Evolutionary conservation across 2,888 invertebrate species (phyloP).

Genomic region (Sicus ferrugineus): DNA sequence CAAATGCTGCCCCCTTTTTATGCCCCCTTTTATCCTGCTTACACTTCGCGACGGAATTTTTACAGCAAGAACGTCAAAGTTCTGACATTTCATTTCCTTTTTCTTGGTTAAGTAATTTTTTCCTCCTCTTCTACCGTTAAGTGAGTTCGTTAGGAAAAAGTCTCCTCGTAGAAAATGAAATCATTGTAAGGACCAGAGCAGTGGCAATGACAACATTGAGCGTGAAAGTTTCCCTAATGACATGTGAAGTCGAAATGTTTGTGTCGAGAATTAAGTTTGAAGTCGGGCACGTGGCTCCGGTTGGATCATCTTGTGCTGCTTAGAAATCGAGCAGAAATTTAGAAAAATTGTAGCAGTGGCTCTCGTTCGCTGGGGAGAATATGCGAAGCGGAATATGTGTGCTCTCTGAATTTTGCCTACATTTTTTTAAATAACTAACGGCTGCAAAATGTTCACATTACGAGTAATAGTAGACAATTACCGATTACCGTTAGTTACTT

Average conservation of each 20-base stretch:
- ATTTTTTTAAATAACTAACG: background rate
- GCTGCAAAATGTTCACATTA: background rate
- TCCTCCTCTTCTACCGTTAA: constrained; percentile 20
- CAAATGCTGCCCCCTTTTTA: no score
- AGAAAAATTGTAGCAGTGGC: background rate
- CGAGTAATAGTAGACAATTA: no score
- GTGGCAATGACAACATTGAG: background rate
- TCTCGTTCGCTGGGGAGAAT: background rate
- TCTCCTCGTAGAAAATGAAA: background rate
- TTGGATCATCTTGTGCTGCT: no score
- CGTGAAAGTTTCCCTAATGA: constrained; percentile 15
- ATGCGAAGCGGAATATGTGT: background rate
- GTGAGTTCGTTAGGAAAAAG: constrained; percentile 31
- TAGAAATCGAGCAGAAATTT: background rate
- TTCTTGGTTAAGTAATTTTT: background rate
- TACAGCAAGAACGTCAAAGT: background rate
- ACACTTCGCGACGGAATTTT: no score
- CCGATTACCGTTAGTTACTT: no score
- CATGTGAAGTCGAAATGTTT: constrained; percentile 27
- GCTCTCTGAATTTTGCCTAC: background rate
- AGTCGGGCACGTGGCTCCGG: background rate
- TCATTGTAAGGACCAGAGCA: background rate
- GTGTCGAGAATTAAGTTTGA: no score
- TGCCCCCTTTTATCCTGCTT: no score
- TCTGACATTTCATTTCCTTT: background rate